Base-by-base conservation (phyloP, 2,888 invertebrate genomes). In the Tetranychus piercei region DNA sequence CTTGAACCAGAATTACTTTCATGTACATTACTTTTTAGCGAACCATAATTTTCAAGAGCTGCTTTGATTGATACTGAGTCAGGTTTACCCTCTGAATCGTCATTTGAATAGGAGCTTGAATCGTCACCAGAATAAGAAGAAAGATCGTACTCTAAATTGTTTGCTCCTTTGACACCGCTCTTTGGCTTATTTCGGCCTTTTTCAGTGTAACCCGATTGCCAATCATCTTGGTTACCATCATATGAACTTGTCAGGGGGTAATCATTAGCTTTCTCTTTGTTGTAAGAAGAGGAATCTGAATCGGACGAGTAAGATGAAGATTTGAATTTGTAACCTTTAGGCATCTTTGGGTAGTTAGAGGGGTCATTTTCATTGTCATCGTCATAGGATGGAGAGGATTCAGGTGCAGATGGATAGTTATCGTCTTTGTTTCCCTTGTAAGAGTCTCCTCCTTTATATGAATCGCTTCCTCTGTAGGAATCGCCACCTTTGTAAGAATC, bases 51-150 rank as follows among this genome's bases (percentile, higher is more conserved):
- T 5, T 11, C 22, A 20, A 69, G 34, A 23, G 69, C 69, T 23
- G 69, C 69, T 23, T 69, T 69, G 11, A 69, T 23, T 69, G 69
- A 69, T 69, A 7, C 69, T 5, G 69, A 20, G 1, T 69, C 69
- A 11, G 69, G 69, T 22, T 69, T 69, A 23, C 11, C 18, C 4
- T 20, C 20, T 23, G 20, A 20, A 69, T 69, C 69, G 7, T 55
- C 55, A 34, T 34, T 34, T 34, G 34, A 34, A 34, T 34, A 34
- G 3, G 34, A 34, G 34, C 34, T 23, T 20, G 55, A 55, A 55
- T 55, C 55, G 11, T 55, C 55, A 15, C 15, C 15, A 15, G 55
- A 55, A 6, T 55, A 55, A 5, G 55, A 55, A 15, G 5, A 3
- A 7, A 55, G 8, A 15, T 55, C 55, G 15, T 15, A 55, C 15